phyloP scores from a whole-genome alignment of 1,140 invertebrate genomes.

The Zaprionus lachaisei region DNA sequence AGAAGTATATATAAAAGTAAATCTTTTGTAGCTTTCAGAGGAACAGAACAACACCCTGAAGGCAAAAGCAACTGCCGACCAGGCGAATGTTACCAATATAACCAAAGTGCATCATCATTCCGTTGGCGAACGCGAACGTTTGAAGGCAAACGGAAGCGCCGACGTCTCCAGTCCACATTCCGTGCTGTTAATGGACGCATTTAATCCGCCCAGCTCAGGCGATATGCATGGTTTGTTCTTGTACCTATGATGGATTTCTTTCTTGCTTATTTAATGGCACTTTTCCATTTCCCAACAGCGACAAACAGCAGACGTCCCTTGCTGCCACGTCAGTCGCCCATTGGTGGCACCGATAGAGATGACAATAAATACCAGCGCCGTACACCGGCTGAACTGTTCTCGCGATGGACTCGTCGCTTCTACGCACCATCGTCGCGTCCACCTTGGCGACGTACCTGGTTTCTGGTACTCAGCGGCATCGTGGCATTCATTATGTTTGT shows the following conservation, averaged over 20 bases:
- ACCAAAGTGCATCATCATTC: slow-evolving; percentile 81
- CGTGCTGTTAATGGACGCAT: slow-evolving; percentile 82
- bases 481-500: slow-evolving; percentile 73
- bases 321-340: slow-evolving; percentile 78
- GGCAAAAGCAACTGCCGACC: slow-evolving; percentile 42
- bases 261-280: neutral
- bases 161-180: slow-evolving; percentile 76
- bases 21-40: slow-evolving; percentile 56
- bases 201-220: slow-evolving; percentile 76
- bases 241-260: neutral
- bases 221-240: slow-evolving; percentile 72
- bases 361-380: slow-evolving; percentile 84
- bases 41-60: slow-evolving; percentile 64
- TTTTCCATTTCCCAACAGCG: slow-evolving; percentile 9
- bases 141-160: slow-evolving; percentile 67
- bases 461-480: slow-evolving; percentile 74
- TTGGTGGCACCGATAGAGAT: slow-evolving; percentile 80
- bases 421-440: slow-evolving; percentile 83
- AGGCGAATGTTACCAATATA: slow-evolving; percentile 66
- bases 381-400: slow-evolving; percentile 80
- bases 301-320: slow-evolving; percentile 77
- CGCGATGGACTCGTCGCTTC: slow-evolving; percentile 83
- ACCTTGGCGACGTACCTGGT: slow-evolving; percentile 83
- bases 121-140: slow-evolving; percentile 67
- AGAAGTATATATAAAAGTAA: neutral